A percentile compares a stretch with the other conserved stretches of the same genome.
These are phyloP conservation scores for Amiota communis DNA, from an alignment of 2,888 invertebrate genomes.

Conservation along the genomic window DNA sequence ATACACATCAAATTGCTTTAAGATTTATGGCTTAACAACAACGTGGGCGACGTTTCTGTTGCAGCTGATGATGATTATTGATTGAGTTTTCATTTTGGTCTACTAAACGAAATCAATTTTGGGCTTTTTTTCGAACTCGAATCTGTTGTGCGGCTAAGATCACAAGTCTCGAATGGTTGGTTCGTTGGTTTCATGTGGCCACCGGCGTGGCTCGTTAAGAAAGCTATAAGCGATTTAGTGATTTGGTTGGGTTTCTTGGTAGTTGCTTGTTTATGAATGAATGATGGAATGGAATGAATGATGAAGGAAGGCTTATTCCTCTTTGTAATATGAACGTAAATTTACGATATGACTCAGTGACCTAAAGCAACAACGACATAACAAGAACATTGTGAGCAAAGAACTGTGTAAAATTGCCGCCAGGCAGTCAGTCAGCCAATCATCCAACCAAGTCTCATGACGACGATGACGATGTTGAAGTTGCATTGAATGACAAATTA, in stretches of 20 bases:
- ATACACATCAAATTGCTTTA: constrained; percentile 65
- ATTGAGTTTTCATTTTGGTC: constrained; percentile 58
- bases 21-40: constrained; percentile 53
- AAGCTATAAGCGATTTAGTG: no score
- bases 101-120: constrained; percentile 26
- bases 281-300: constrained; percentile 1
- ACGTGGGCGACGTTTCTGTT: constrained; percentile 36
- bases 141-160: not conserved
- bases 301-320: not conserved
- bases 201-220: constrained; percentile 9
- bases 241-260: no score
- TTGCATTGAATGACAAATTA: constrained; percentile 63
- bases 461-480: no score
- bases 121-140: not conserved
- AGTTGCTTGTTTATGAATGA: constrained; percentile 7
- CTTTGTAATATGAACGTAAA: not conserved
- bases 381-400: not conserved
- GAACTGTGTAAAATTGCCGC: no score
- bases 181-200: not conserved
- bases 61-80: constrained; percentile 44
- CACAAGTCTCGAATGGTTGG: not conserved
- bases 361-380: not conserved
- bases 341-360: not conserved
- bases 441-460: no score
- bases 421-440: no score